Conservation (phyloP, 2,113 vertebrate genomes). For the Turdus rufiventris region DNA sequence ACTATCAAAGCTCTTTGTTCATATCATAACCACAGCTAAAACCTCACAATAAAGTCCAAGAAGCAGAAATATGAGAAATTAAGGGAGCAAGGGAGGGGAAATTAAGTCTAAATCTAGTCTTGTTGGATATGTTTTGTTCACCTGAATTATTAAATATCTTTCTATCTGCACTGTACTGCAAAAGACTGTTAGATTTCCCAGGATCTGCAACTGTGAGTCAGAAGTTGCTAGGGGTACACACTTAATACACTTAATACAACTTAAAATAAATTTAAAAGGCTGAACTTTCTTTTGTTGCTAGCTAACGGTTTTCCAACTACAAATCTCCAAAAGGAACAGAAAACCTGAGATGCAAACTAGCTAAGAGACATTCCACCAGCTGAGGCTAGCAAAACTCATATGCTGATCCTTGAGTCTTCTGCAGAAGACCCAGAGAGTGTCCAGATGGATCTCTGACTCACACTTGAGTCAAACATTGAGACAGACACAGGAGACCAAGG, state of each 20-base stretch:
- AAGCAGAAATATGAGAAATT: neutral
- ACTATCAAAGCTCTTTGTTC: neutral
- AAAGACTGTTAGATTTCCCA: neutral
- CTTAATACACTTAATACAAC: neutral
- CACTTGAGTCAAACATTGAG: neutral
- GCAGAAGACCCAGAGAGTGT: neutral
- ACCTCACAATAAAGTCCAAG: neutral
- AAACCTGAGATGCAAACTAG: neutral
- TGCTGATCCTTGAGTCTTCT: neutral
- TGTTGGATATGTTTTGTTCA: neutral
- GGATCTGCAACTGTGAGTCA: neutral
- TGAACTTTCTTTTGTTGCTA: neutral
- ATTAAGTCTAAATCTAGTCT: neutral
- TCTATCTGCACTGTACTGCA: neutral
- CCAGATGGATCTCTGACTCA: neutral
- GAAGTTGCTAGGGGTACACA: neutral
- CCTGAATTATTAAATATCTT: neutral
- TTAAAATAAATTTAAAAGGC: neutral
- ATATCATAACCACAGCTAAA: neutral
- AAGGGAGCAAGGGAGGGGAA: accelerated
- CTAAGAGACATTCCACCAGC: neutral
- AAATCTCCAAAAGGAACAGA: neutral
- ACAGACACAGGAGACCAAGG: neutral
- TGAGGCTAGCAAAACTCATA: neutral
- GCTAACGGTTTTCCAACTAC: neutral